A percentile compares a stretch with the other conserved stretches of the same genome.
Evolutionary conservation across 2,113 vertebrate species (phyloP).

Genomic region (Epinephelus cyanopodus): DNA sequence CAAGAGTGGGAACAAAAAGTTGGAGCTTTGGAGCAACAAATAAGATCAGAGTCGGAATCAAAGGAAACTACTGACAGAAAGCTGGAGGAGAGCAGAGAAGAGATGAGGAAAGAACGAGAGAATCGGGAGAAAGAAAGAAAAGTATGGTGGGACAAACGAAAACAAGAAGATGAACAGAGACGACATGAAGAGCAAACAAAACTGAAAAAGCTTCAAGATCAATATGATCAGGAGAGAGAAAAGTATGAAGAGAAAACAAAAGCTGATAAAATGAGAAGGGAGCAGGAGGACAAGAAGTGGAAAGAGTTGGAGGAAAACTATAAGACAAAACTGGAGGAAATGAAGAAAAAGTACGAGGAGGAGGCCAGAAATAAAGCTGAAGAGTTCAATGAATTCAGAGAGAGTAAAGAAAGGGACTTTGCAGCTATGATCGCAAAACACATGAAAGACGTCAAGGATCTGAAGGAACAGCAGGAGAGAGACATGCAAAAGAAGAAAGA

Average conservation of each 20-base stretch:
- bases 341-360: not conserved
- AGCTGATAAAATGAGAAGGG: constrained; percentile 17
- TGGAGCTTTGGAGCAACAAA: too few species aligned
- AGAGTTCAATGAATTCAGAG: constrained; percentile 34
- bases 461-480: not conserved
- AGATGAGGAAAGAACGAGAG: not conserved
- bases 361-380: constrained; percentile 38
- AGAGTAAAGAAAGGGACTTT: not conserved
- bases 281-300: constrained; percentile 1
- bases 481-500: not conserved
- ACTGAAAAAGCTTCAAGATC: not conserved
- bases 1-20: not conserved
- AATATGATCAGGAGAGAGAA: not conserved
- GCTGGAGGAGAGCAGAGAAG: not conserved
- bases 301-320: not conserved
- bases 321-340: not conserved
- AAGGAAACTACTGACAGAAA: not conserved
- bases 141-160: not conserved
- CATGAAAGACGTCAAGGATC: accelerated
- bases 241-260: too few species aligned
- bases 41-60: too few species aligned
- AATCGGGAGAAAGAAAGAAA: not conserved
- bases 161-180: constrained; percentile 15
- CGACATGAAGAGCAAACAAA: constrained; percentile 2
- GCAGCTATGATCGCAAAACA: not conserved